Evolutionary conservation across 2,888 invertebrate species (phyloP).

Genomic region (Sphaerophoria taeniata): DNA sequence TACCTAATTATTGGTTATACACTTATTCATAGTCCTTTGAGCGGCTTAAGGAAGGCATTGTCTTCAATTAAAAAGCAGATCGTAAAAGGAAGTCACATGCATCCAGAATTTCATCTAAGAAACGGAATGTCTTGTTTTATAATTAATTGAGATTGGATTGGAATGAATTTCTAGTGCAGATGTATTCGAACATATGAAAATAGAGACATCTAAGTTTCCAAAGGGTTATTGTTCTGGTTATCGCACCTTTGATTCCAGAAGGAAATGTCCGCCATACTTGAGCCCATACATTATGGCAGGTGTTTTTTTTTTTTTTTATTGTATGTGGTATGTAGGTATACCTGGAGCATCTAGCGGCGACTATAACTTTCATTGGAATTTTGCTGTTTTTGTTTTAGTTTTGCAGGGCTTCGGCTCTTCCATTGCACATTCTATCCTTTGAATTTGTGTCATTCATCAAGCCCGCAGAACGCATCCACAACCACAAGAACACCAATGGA

Average conservation of each 20-base stretch:
- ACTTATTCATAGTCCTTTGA: slow-evolving; percentile 7
- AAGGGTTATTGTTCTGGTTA: slow-evolving; percentile 17
- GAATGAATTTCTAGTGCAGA: slow-evolving; percentile 63
- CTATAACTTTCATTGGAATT: slow-evolving; percentile 56
- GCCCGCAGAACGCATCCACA: slow-evolving; percentile 41
- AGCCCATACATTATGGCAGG: slow-evolving; percentile 37
- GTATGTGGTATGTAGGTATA: not conserved
- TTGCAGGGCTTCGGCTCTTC: slow-evolving; percentile 14
- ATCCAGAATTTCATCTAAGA: slow-evolving; percentile 31
- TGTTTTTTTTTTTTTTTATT: slow-evolving; percentile 16
- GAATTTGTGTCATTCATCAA: slow-evolving; percentile 55
- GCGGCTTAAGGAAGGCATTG: slow-evolving; percentile 42
- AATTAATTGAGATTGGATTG: slow-evolving; percentile 67
- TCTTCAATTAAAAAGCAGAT: slow-evolving; percentile 26
- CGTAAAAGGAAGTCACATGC: slow-evolving; percentile 27
- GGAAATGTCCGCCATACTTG: slow-evolving; percentile 26
- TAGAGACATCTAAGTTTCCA: slow-evolving; percentile 6
- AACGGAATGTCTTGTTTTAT: slow-evolving; percentile 30
- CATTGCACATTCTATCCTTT: slow-evolving; percentile 45
- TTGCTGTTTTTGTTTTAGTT: slow-evolving; percentile 34
- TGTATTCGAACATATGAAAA: slow-evolving; percentile 33
- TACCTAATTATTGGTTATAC: slow-evolving; percentile 59
- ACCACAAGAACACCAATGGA: slow-evolving; percentile 59
- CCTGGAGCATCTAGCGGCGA: not conserved
- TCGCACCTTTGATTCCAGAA: slow-evolving; percentile 46